Evolutionary conservation across 2,113 vertebrate species (phyloP), one percentile per base, ranked within the genome.

Genomic region (Ornithorhynchus anatinus): DNA sequence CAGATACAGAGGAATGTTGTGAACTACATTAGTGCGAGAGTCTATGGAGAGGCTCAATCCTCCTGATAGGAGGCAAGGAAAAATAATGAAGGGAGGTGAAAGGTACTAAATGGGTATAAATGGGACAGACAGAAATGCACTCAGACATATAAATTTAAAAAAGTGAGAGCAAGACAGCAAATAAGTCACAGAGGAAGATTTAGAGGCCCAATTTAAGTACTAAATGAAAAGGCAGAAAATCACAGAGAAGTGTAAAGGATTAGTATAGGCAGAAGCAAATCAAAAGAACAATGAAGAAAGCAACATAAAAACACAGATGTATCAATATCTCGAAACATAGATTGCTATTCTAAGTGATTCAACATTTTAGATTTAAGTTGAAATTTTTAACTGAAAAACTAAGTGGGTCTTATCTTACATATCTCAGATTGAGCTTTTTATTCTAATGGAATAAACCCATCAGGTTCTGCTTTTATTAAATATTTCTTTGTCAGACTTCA

Each of bases 401-500:
- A 50, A 51, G 12, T 48, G 51, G 20, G 25, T 52, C 69, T 58
- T 36, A 15, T 59, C 54, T 57, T 14, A 31, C 10, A 11, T 44
- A 1, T 48, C 59, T 45, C 11, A 38, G 29, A 29, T 58, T 27
- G 36, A 19, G 35, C 39, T 84, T 71, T 44, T 65, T 22, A 66
- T 71, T 76, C 47, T 68, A 62, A 79, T 80, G 78, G 73, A 72
- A 64, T 68, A 40, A 40, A 50, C 23, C 72, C 76, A 84, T 81
- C 70, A 82, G 78, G 70, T 35, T 44, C 53, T 38, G 47, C 33
- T 32, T 3, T 65, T 51, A 59, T 66, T 62, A 40, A 44, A 47
- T 29, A 39, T 45, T 39, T 20, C 67, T 59, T 44, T 56, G 11
- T 9, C 8, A 45, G 69, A 61, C 44, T 69, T 65, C 45, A 69